A percentile compares a stretch with the other conserved stretches of the same genome.
phyloP scores from a whole-genome alignment of 2,113 vertebrate genomes.

The Prunella fulvescens region DNA sequence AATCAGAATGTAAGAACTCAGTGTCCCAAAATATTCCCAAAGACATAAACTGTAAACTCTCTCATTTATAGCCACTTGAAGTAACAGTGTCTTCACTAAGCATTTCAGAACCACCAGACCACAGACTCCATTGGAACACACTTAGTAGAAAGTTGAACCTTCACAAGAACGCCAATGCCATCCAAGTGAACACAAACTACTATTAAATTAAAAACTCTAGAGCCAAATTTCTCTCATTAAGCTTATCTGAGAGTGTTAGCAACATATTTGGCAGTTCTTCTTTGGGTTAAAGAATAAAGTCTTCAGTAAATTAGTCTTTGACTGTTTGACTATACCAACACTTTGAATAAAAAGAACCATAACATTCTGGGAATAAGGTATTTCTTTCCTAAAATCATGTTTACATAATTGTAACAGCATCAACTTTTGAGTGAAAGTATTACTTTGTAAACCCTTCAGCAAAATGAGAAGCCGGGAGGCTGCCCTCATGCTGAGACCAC shows the following conservation, averaged over 20 bases:
- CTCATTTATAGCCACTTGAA: neutral
- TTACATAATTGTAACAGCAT: neutral
- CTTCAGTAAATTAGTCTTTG: neutral
- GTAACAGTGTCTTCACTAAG: neutral
- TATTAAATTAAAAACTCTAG: neutral
- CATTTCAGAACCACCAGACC: neutral
- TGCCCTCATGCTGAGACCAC: neutral
- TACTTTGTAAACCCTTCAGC: neutral
- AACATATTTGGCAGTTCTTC: neutral
- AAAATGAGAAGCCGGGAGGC: neutral
- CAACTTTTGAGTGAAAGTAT: neutral
- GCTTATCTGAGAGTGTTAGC: neutral
- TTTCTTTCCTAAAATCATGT: neutral
- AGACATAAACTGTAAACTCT: neutral
- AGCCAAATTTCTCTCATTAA: conserved; percentile 2
- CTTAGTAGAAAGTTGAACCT: neutral
- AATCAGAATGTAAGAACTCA: neutral
- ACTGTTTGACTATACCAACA: neutral
- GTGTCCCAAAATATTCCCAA: neutral
- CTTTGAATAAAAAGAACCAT: neutral
- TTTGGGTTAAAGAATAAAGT: neutral
- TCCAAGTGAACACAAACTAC: neutral
- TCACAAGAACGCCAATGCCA: neutral
- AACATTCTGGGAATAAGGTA: neutral
- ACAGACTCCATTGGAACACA: neutral